These are phyloP conservation scores for Ochotona princeps DNA, from an alignment of 2,113 vertebrate genomes.

Conservation along the genomic window DNA sequence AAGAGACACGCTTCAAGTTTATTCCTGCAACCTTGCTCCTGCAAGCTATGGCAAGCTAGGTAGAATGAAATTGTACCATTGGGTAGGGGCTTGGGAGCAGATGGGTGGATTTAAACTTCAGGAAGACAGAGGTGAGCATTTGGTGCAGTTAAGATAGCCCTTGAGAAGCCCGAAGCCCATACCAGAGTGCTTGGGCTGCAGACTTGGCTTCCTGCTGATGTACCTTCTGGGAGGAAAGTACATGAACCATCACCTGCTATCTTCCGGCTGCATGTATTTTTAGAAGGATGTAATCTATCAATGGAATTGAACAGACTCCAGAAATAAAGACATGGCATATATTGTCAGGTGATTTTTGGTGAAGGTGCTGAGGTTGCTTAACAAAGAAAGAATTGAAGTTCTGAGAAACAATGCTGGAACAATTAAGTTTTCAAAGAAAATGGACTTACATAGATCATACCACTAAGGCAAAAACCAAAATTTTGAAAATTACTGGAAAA, in stretches of 20 bases:
- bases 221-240: too few relatives aligned
- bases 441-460: background rate
- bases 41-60: background rate
- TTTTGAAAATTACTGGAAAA: constrained; percentile 42
- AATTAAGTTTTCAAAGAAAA: background rate
- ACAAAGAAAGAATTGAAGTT: background rate
- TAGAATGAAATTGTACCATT: background rate
- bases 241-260: too few relatives aligned
- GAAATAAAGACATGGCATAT: background rate
- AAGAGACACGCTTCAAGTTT: background rate
- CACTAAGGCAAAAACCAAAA: background rate
- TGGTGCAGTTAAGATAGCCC: too few relatives aligned
- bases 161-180: too few relatives aligned
- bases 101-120: background rate
- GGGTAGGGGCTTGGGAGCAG: background rate
- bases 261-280: background rate
- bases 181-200: too few relatives aligned
- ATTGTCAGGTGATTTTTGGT: background rate
- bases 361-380: background rate
- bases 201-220: too few relatives aligned
- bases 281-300: background rate
- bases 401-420: background rate
- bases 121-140: constrained; percentile 9
- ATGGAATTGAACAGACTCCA: background rate
- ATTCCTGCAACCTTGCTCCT: background rate